phyloP scores from a whole-genome alignment of 2,888 invertebrate species.

The Acheta domesticus region DNA sequence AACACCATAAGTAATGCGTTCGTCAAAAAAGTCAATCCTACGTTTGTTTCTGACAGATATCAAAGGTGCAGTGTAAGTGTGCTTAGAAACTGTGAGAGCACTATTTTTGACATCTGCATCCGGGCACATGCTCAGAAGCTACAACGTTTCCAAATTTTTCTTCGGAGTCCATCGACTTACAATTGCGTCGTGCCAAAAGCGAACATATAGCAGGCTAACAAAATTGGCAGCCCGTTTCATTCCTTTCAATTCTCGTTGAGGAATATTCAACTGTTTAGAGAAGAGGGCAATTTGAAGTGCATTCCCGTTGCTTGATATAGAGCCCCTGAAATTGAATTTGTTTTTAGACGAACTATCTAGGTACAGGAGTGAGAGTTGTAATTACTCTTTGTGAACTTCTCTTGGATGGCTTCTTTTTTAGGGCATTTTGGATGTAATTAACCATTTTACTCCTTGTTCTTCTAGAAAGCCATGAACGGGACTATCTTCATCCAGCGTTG shows the following conservation, averaged over 20 bases:
- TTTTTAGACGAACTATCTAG: constrained; percentile 26
- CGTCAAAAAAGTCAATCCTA: constrained; percentile 20
- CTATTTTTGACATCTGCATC: constrained; percentile 26
- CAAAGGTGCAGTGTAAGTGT: too few relatives aligned
- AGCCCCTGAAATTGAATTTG: constrained; percentile 26
- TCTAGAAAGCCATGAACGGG: neutral
- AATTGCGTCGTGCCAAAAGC: constrained; percentile 27
- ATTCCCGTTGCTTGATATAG: constrained; percentile 26
- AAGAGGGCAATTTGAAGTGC: constrained; percentile 25
- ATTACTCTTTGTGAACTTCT: neutral
- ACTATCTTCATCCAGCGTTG: constrained; percentile 23
- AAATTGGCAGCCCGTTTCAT: constrained; percentile 25
- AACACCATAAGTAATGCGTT: neutral
- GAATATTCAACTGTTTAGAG: constrained; percentile 29
- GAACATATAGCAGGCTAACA: constrained; percentile 21
- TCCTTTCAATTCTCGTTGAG: constrained; percentile 24
- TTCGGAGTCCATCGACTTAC: constrained; percentile 26
- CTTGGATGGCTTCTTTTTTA: constrained; percentile 22
- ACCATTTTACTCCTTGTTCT: neutral
- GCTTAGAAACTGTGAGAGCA: constrained; percentile 27
- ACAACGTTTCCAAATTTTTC: constrained; percentile 22
- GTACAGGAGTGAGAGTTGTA: constrained; percentile 26
- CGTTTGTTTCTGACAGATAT: constrained; percentile 24
- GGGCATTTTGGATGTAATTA: neutral
- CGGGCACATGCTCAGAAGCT: constrained; percentile 27